Percentiles rank a stretch among this genome's conserved stretches.
Conservation (phyloP, 2,888 invertebrate genomes). For the Emmelina monodactyla region DNA sequence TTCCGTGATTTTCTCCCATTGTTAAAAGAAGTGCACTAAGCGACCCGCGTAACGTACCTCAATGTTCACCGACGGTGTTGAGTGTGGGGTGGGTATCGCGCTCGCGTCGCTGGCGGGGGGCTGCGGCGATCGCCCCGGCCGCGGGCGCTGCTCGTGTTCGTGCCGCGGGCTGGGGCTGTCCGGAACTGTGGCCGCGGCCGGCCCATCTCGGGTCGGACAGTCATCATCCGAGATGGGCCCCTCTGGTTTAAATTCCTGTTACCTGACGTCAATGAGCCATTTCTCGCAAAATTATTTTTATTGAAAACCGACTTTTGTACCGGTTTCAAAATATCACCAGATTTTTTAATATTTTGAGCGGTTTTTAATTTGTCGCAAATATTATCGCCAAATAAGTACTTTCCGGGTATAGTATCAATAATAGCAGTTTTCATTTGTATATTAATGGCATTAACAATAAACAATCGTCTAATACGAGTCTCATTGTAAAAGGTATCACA, state of each 20-base stretch:
- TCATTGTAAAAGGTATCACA: conserved; percentile 8
- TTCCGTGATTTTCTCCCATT: conserved; percentile 4
- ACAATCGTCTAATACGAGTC: not conserved
- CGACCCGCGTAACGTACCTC: no score
- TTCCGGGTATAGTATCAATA: not conserved
- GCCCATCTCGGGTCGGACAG: conserved; percentile 2
- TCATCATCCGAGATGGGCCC: conserved; percentile 1
- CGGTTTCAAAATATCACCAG: not conserved
- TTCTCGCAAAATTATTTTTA: conserved; percentile 2
- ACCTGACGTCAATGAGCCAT: no score
- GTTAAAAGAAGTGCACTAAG: conserved; percentile 4
- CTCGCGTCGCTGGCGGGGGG: no score
- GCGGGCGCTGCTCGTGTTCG: not conserved
- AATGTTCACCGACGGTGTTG: no score
- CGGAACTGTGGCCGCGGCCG: not conserved
- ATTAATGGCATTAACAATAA: conserved; percentile 3
- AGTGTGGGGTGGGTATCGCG: no score
- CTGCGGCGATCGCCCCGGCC: not conserved
- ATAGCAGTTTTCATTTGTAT: conserved; percentile 3
- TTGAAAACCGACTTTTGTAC: not conserved
- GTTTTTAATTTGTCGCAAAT: conserved; percentile 3
- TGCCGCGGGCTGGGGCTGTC: not conserved
- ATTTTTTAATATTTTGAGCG: conserved; percentile 4
- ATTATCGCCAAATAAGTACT: conserved; percentile 4
- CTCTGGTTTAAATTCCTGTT: conserved; percentile 3